Evolutionary conservation across 2,888 invertebrate species (phyloP), one percentile per base, ranked within the genome.

Genomic region (Melanchra persicariae): DNA sequence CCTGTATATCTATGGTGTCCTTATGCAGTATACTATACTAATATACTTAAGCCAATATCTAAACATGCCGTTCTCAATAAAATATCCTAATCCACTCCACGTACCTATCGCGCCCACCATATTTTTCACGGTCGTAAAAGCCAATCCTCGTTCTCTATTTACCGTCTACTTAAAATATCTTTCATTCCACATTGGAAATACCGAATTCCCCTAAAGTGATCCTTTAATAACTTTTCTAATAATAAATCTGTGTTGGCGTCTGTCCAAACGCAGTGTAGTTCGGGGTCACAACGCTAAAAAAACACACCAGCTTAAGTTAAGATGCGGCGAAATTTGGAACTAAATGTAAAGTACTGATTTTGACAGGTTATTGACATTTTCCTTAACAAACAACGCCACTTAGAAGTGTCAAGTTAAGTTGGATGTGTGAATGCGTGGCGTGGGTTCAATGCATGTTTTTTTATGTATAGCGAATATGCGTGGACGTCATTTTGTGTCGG

Each of bases 191-290:
- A 65, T 58, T 82, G 30, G 26, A 67, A 72, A 78, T 63, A 70
- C 65, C 54, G 62, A 74, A 84, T 73, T 77, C 82, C 77, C 79
- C 76, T 58, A 70, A 81, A 81, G 64, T 34, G 70, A 81, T 84
- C 84, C 85, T 83, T 79, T 81, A 74, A 83, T 83, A 78, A 71
- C 67, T 59, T 61, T 51, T 74, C 81, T 85, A 85, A 66, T 74
- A 70, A 83, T 85, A 85, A 68, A 60, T 69, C 40, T n/a, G 34
- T 52, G 47, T 60, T 84, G 84, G 84, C 85, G 37, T 26, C 2
- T 34, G 24, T 68, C 84, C 84, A 81, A 77, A 49, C 58, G 74
- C 83, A 75, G 66, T 70, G 64, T 64, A 77, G 71, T 84, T 84
- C 76, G 81, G 85, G 85, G 85, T 84, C 78, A 78, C 59, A 57